These are phyloP conservation scores for Hermodice carunculata DNA, from an alignment of 2,888 invertebrate genomes.

Conservation along the genomic window DNA sequence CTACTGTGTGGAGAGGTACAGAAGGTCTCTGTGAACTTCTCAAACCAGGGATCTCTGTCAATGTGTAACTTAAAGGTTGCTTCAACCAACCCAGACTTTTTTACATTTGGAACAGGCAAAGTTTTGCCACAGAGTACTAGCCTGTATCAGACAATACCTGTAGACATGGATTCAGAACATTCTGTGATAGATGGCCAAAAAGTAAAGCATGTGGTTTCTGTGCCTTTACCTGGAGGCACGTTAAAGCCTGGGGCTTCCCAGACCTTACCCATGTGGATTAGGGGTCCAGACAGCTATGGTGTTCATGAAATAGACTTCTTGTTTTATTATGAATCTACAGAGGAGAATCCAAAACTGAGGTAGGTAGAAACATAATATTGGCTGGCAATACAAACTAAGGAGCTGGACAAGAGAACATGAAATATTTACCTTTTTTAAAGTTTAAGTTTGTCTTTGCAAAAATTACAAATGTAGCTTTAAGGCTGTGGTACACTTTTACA, in stretches of 20 bases:
- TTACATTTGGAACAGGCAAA: conserved; percentile 74
- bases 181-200: no score
- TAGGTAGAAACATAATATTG: conserved; percentile 5
- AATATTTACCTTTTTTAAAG: no score
- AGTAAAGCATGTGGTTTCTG: neutral
- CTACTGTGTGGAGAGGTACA: conserved; percentile 83
- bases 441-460: no score
- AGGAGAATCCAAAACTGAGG: conserved; percentile 46
- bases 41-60: conserved; percentile 76
- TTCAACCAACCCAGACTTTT: conserved; percentile 79
- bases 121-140: no score
- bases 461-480: no score
- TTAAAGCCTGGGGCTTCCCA: conserved; percentile 73
- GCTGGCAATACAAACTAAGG: no score
- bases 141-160: no score
- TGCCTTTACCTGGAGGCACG: conserved; percentile 37
- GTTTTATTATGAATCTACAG: conserved; percentile 79
- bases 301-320: conserved; percentile 77
- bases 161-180: no score
- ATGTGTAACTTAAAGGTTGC: conserved; percentile 72
- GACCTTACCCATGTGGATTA: conserved; percentile 77
- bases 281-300: conserved; percentile 78
- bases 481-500: no score
- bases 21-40: conserved; percentile 77
- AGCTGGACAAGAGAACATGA: no score